Percentiles rank a stretch among this genome's conserved stretches.
Conservation (phyloP, 92 coral and sea anemone species). For the Chrysogorgia sp. region DNA sequence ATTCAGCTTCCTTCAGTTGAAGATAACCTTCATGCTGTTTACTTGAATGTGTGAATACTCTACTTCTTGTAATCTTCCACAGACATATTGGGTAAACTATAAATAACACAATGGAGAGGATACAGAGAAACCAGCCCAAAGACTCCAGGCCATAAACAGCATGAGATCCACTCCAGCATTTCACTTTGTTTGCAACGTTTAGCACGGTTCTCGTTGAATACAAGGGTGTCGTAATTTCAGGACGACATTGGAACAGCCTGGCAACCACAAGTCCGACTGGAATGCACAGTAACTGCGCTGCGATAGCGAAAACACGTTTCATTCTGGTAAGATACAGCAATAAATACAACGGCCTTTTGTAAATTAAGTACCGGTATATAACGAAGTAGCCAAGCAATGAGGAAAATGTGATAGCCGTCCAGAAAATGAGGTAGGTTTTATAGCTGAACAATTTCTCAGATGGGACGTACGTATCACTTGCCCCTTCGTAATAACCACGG, state of each 20-base stretch:
- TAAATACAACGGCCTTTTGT: conserved; percentile 83
- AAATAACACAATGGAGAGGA: conserved; percentile 70
- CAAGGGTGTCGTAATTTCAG: conserved; percentile 26
- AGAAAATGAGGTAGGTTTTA: conserved; percentile 78
- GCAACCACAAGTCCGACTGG: conserved; percentile 86
- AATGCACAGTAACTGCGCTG: conserved; percentile 75
- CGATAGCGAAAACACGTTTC: conserved; percentile 85
- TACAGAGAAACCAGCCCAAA: conserved; percentile 32
- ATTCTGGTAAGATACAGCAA: conserved; percentile 87
- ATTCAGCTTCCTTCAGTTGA: conserved; percentile 97
- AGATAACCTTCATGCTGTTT: conserved; percentile 95
- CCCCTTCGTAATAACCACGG: conserved; percentile 71
- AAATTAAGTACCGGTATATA: conserved; percentile 66
- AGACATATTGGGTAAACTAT: conserved; percentile 86
- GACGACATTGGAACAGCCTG: conserved; percentile 87
- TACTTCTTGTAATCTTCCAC: conserved; percentile 78
- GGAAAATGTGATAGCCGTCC: conserved; percentile 66
- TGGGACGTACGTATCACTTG: conserved; percentile 66
- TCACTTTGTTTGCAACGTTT: conserved; percentile 81
- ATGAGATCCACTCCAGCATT: conserved; percentile 88
- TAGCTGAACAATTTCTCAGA: conserved; percentile 71
- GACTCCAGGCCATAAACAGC: conserved; percentile 56
- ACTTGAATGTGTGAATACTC: conserved; percentile 80
- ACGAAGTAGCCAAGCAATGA: conserved; percentile 70
- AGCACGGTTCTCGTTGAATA: conserved; percentile 44